Evolutionary conservation across 2,888 invertebrate genomes (phyloP).

Genomic region (Smittia aterrima): DNA sequence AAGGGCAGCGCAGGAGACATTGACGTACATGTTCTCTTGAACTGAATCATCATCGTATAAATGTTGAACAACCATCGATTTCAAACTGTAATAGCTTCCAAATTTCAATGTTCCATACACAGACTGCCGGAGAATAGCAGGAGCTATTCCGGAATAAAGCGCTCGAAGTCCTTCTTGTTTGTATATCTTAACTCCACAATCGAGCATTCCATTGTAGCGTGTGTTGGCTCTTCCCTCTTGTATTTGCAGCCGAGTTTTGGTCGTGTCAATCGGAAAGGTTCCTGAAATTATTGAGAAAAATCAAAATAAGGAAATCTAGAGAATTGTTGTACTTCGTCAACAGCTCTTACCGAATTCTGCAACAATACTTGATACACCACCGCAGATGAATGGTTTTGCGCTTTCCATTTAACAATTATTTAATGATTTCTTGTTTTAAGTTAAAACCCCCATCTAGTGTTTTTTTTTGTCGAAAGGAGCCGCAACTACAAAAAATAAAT

Average conservation of each 20-base stretch:
- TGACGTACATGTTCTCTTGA: slow-evolving; percentile 61
- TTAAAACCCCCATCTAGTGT: too few species aligned
- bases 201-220: slow-evolving; percentile 86
- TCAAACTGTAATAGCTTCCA: slow-evolving; percentile 90
- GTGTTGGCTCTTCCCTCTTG: slow-evolving; percentile 47
- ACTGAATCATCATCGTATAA: slow-evolving; percentile 54
- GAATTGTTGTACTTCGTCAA: slow-evolving; percentile 39
- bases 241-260: slow-evolving; percentile 69
- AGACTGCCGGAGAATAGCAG: slow-evolving; percentile 87
- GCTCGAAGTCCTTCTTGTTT: slow-evolving; percentile 83
- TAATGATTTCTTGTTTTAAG: neutral
- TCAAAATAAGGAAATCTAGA: slow-evolving; percentile 40
- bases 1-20: slow-evolving; percentile 78
- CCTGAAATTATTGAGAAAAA: slow-evolving; percentile 57
- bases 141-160: slow-evolving; percentile 86
- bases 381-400: slow-evolving; percentile 93
- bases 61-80: slow-evolving; percentile 64
- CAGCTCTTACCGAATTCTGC: slow-evolving; percentile 71
- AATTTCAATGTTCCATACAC: slow-evolving; percentile 97
- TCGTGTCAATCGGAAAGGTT: slow-evolving; percentile 95
- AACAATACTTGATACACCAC: slow-evolving; percentile 87
- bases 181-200: slow-evolving; percentile 83
- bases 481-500: too few species aligned
- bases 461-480: too few species aligned
- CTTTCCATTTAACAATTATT: slow-evolving; percentile 53